Conservation (phyloP, 2,797 vertebrate species). For the Crypturellus tataupa region DNA sequence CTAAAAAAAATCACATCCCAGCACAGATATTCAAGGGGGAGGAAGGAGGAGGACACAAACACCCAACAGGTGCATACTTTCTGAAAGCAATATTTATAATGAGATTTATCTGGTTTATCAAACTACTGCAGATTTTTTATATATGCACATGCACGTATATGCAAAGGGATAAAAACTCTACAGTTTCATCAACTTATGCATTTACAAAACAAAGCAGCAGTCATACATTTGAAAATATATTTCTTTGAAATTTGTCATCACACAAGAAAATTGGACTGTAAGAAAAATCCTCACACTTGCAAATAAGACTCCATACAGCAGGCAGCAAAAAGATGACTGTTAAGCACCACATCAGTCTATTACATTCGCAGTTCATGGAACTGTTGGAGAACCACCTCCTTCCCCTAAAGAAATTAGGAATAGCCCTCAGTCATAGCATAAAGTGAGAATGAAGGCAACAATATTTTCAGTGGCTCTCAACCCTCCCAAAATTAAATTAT, state of each 20-base stretch:
- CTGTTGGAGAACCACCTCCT: not conserved
- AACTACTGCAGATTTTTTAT: not conserved
- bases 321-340: not conserved
- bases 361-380: not conserved
- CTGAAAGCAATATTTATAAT: conserved; percentile 4
- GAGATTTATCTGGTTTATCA: not conserved
- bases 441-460: not conserved
- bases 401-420: not conserved
- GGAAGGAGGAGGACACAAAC: too few species aligned
- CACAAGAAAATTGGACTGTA: not conserved
- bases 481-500: not conserved
- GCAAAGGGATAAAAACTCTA: not conserved
- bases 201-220: not conserved
- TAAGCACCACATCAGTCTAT: not conserved
- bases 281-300: not conserved
- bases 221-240: not conserved
- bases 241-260: not conserved
- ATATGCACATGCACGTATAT: not conserved
- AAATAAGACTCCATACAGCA: not conserved
- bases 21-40: not conserved
- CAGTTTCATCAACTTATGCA: not conserved
- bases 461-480: not conserved
- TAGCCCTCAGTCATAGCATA: not conserved
- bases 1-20: not conserved
- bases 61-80: not conserved